Evolutionary conservation across 2,888 invertebrate genomes (phyloP).

Genomic region (Lasioglossum leucozonium): DNA sequence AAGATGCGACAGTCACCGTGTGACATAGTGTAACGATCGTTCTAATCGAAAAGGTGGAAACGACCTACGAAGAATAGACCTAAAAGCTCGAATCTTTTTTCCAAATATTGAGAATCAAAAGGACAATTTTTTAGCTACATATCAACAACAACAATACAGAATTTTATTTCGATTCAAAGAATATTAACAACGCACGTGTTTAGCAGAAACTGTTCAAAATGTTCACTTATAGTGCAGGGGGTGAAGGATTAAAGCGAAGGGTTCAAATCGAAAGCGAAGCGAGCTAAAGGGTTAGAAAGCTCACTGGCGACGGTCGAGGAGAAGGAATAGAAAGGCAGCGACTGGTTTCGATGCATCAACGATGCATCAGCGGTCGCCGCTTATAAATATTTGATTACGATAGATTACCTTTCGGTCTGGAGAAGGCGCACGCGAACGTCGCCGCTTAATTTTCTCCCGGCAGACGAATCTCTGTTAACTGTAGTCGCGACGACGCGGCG

Average conservation of each 20-base stretch:
- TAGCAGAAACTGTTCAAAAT: too few species aligned
- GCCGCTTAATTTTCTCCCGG: constrained; percentile 22
- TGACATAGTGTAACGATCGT: too few species aligned
- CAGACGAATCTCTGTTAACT: constrained; percentile 9
- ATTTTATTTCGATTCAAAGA: too few species aligned
- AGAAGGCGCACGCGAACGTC: not conserved
- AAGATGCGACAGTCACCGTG: too few species aligned
- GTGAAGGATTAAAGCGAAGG: not conserved
- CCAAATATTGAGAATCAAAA: too few species aligned
- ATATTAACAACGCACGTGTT: too few species aligned
- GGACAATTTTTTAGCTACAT: too few species aligned
- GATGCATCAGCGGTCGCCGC: constrained; percentile 18
- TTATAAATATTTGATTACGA: constrained; percentile 53
- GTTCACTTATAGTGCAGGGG: not conserved
- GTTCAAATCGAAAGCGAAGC: not conserved
- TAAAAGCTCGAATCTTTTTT: too few species aligned
- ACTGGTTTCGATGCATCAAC: not conserved
- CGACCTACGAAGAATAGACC: too few species aligned
- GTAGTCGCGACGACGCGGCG: constrained; percentile 40
- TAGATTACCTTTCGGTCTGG: constrained; percentile 32
- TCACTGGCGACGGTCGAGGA: not conserved
- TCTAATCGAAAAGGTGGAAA: too few species aligned
- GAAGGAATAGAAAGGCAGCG: not conserved
- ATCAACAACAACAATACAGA: too few species aligned
- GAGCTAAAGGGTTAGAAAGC: not conserved